Evolutionary conservation across 2,797 vertebrate genomes (phyloP).

Genomic region (Dermochelys coriacea): DNA sequence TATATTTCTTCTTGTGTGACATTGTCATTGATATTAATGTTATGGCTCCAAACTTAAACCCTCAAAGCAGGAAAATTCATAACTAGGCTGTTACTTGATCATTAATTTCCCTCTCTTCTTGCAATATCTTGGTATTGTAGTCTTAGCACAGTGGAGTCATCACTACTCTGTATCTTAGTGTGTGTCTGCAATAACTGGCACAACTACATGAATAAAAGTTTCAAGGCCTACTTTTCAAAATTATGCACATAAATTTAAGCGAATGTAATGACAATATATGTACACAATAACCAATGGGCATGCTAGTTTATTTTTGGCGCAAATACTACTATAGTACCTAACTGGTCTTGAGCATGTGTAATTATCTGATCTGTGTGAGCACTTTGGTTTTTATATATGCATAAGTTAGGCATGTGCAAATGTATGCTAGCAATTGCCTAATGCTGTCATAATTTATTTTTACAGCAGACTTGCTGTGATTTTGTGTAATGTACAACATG

Average conservation of each 20-base stretch:
- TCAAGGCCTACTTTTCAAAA: background rate
- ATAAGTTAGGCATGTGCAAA: background rate
- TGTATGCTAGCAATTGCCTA: background rate
- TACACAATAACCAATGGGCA: background rate
- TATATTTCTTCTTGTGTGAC: too few relatives aligned
- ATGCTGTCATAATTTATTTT: background rate
- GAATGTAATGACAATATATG: background rate
- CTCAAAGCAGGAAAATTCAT: background rate
- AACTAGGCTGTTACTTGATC: background rate
- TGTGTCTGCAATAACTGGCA: background rate
- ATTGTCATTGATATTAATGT: too few relatives aligned
- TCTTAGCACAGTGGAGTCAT: background rate
- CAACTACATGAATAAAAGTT: background rate
- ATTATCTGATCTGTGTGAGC: background rate
- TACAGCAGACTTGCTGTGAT: background rate
- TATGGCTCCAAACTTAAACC: fast-evolving
- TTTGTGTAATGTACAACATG: background rate
- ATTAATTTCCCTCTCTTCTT: background rate
- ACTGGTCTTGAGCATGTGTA: background rate
- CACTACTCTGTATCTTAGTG: background rate
- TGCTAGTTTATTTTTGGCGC: background rate
- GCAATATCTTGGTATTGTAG: background rate
- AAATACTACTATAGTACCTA: background rate
- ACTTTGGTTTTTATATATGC: background rate
- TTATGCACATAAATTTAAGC: background rate